phyloP scores from a whole-genome alignment of 2,888 invertebrate species.

The Parascotia fuliginaria region DNA sequence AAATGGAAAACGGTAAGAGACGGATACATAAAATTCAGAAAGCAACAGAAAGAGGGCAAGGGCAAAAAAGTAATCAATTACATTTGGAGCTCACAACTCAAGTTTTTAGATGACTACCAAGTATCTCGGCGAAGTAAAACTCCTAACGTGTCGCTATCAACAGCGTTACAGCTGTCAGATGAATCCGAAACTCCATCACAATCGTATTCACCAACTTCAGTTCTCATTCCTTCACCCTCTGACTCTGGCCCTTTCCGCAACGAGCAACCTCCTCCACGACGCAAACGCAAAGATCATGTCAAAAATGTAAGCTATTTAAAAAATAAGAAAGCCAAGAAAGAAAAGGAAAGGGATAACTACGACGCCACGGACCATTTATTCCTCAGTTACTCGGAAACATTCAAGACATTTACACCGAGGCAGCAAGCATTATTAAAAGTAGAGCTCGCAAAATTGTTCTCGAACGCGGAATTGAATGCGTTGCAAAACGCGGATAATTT shows the following conservation, averaged over 20 bases:
- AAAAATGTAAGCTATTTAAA: constrained; percentile 3
- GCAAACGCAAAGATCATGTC: constrained; percentile 8
- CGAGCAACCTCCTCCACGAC: neutral
- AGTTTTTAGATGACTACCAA: constrained; percentile 41
- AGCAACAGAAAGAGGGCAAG: constrained; percentile 27
- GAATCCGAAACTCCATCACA: constrained; percentile 11
- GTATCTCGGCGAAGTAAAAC: constrained; percentile 21
- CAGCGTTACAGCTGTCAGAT: constrained; percentile 12
- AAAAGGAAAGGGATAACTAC: constrained; percentile 11
- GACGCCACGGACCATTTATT: constrained; percentile 47
- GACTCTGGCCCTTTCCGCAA: constrained; percentile 15
- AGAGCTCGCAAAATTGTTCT: constrained; percentile 48
- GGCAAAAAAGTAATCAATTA: constrained; percentile 43
- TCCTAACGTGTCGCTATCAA: neutral
- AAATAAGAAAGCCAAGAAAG: constrained; percentile 14
- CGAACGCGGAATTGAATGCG: constrained; percentile 36
- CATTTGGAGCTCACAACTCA: constrained; percentile 43
- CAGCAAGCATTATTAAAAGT: constrained; percentile 41
- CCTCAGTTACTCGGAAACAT: constrained; percentile 44
- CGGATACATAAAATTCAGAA: constrained; percentile 52
- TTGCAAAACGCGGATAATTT: constrained; percentile 6
- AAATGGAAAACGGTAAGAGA: constrained; percentile 58
- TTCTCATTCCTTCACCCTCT: constrained; percentile 16
- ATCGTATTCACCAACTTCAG: constrained; percentile 10
- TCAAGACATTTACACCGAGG: constrained; percentile 38